A percentile compares a stretch with the other conserved stretches of the same genome.
Evolutionary conservation across 2,888 invertebrate species (phyloP).

Genomic region (Drosophila vallismaia): DNA sequence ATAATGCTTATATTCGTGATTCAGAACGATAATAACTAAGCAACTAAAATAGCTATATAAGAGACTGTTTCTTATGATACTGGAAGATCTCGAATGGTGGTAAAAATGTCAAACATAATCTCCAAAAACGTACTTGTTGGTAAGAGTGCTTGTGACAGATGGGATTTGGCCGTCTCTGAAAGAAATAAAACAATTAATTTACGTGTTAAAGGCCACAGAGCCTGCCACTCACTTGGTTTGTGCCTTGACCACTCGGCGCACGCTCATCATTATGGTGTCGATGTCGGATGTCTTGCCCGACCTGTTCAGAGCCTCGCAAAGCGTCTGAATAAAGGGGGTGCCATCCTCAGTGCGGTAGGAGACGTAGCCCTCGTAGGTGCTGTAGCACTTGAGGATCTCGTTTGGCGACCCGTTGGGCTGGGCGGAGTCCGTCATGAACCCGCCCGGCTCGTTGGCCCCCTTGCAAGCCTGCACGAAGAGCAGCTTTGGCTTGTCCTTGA

Average conservation of each 20-base stretch:
- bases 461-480: conserved; percentile 83
- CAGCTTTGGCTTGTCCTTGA: conserved; percentile 81
- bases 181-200: neutral
- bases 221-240: conserved; percentile 64
- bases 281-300: conserved; percentile 72
- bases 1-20: conserved; percentile 18
- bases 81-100: neutral
- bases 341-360: conserved; percentile 81
- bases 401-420: conserved; percentile 74
- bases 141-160: conserved; percentile 79
- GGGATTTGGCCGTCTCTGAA: conserved; percentile 81
- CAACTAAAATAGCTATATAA: neutral
- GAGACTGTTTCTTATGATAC: neutral
- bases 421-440: conserved; percentile 74
- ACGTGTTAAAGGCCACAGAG: neutral
- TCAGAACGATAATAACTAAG: conserved; percentile 15
- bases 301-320: conserved; percentile 75
- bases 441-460: conserved; percentile 71
- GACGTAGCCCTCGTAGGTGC: conserved; percentile 83
- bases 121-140: conserved; percentile 81
- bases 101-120: conserved; percentile 51
- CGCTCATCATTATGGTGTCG: conserved; percentile 79
- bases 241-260: conserved; percentile 50
- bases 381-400: conserved; percentile 83
- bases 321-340: conserved; percentile 80